Base-by-base conservation (phyloP, 2,113 vertebrate genomes). In the Rhynchopsitta pachyrhyncha region DNA sequence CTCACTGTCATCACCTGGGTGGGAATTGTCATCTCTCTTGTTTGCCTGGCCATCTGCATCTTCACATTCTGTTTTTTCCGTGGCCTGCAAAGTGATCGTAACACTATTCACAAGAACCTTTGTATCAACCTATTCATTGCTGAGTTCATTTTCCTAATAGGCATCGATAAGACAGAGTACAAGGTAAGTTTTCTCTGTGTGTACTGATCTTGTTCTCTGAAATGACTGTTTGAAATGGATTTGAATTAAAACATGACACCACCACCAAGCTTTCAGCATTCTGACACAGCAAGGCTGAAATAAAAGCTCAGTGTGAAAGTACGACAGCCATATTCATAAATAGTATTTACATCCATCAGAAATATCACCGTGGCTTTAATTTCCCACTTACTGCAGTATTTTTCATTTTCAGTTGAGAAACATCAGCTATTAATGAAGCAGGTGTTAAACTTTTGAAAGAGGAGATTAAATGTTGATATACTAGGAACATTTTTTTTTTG, bases 41-140 rank as follows among this genome's bases (percentile, higher is more conserved):
- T 99, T 97, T 99, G 99, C 98, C 98, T 99, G 96, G 98, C 98
- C 93, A 98, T 99, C 97, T 99, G 99, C 98, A 99, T 99, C 98
- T 99, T 99, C 98, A 99, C 99, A 84, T 99, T 99, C 98, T 99
- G 99, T 98, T 99, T 99, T 97, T 99, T 99, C 98, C 98, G 99
- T 70, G 99, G 99, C 90, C 98, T 99, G 53, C 99, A 99, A 97
- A 99, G 99, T 46, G 99, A 99, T 96, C 99, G 99, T 89, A 99
- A 99, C 97, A 99, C 99, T 85, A 99, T 99, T 98, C 99, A 99
- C 98, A 99, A 99, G 98, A 99, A 99, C 97, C 97, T 99, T 95
- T 99, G 99, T 98, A 99, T 99, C 97, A 99, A 99, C 97, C 98
- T 99, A 96, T 99, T 99, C 98, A 98, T 99, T 88, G 99, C 99